Evolutionary conservation across 2,113 vertebrate species (phyloP), one percentile per base, ranked within the genome.

Genomic region (Chitala chitala): DNA sequence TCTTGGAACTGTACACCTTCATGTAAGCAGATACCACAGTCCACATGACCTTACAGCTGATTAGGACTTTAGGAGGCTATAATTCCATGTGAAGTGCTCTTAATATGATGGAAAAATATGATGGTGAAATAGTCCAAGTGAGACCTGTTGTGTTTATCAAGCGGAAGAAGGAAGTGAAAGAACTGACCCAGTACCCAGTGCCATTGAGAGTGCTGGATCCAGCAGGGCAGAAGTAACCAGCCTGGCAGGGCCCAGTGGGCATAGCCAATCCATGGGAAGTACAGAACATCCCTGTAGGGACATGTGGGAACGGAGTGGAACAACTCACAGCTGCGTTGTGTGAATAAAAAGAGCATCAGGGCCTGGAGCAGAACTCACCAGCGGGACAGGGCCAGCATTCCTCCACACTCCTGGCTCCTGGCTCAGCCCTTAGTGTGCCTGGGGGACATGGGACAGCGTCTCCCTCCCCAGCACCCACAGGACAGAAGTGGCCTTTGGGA

Each of bases 271-370:
- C 94, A 75, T 86, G 80, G 0, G 82, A 85, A 20, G 90, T 91
- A 81, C 95, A 98, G 54, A 94, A 94, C 92, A 87, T 93, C 31
- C 94, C 95, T 98, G 72, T 3, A n/a, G n/a, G 84, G 75, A 55
- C 6, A 48, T 50, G 78, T 36, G 70, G 5, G 36, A 8, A 61
- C 4, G 15, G 2, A 65, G n/a, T n/a, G n/a, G n/a, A n/a, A n/a
- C n/a, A n/a, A n/a, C n/a, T n/a, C n/a, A n/a, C n/a, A n/a, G n/a
- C n/a, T n/a, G n/a, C n/a, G n/a, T n/a, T n/a, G n/a, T n/a, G n/a
- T n/a, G n/a, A n/a, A n/a, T n/a, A n/a, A n/a, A n/a, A n/a, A n/a
- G n/a, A n/a, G n/a, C 42, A 26, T 5, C n/a, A 26, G 38, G 38
- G 7, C 24, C 42, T 46, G 40, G 17, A 61, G 5, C 36, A 26